phyloP scores from a whole-genome alignment of 2,113 vertebrate species.

The Atlantisia rogersi region DNA sequence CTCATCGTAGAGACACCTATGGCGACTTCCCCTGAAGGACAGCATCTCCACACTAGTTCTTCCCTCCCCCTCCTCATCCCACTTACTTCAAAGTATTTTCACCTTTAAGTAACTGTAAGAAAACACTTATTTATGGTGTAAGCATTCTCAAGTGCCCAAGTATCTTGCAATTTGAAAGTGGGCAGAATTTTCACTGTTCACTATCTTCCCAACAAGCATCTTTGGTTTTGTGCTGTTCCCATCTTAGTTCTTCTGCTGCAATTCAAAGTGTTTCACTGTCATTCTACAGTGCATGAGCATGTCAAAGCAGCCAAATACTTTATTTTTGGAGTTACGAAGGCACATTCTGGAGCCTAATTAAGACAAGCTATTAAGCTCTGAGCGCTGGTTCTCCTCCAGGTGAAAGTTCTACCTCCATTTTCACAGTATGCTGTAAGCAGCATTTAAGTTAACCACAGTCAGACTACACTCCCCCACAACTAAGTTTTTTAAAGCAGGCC shows the following conservation, averaged over 20 bases:
- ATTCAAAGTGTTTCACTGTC: not conserved
- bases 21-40: not conserved
- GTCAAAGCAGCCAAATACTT: not conserved
- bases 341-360: not conserved
- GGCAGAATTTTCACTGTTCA: not conserved
- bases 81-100: not conserved
- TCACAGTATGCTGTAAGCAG: not conserved
- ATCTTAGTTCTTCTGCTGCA: not conserved
- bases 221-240: not conserved
- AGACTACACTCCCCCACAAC: not conserved
- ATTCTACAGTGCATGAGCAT: not conserved
- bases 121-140: rapidly evolving
- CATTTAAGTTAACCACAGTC: not conserved
- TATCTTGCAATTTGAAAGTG: not conserved
- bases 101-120: not conserved
- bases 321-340: not conserved
- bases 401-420: not conserved
- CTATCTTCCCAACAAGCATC: rapidly evolving
- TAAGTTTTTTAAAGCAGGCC: not conserved
- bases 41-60: not conserved
- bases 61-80: not conserved
- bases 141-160: not conserved
- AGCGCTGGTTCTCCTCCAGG: not conserved
- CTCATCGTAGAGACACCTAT: not conserved
- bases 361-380: not conserved